Evolutionary conservation across 2,888 invertebrate species (phyloP).

Genomic region (Gryllus longicercus): DNA sequence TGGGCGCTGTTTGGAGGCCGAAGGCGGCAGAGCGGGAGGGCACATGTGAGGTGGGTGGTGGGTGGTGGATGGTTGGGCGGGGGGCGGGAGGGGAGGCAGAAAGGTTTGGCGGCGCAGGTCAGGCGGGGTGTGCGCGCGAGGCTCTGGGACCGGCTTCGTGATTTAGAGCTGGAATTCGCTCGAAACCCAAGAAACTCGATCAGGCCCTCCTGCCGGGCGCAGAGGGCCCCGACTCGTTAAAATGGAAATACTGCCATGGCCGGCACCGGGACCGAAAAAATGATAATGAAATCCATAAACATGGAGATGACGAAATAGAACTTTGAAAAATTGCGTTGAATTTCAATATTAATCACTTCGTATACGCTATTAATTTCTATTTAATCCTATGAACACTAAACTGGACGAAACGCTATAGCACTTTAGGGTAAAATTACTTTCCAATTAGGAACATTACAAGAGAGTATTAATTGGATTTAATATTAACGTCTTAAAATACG

Average conservation of each 20-base stretch:
- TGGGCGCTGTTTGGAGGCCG: no score
- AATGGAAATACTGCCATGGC: background rate
- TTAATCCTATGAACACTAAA: no score
- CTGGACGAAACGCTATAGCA: no score
- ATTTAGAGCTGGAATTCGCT: slow-evolving; percentile 7
- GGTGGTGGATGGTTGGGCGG: no score
- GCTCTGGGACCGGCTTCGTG: background rate
- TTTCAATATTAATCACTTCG: background rate
- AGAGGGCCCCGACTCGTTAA: background rate
- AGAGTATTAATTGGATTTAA: no score
- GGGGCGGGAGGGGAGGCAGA: no score
- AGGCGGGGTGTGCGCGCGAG: background rate
- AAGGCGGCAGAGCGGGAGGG: no score
- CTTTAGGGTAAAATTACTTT: no score
- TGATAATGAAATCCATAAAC: background rate
- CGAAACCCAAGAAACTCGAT: slow-evolving; percentile 17
- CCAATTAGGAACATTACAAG: no score
- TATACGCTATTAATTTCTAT: no score
- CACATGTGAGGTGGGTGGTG: no score
- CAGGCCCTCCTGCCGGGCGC: background rate
- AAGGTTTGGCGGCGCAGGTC: background rate
- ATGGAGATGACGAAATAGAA: slow-evolving; percentile 17
- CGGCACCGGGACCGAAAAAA: background rate
- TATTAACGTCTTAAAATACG: no score
- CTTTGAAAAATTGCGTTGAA: background rate